Evolutionary conservation across 2,797 vertebrate genomes (phyloP).

Genomic region (Catamblyrhynchus diadema): DNA sequence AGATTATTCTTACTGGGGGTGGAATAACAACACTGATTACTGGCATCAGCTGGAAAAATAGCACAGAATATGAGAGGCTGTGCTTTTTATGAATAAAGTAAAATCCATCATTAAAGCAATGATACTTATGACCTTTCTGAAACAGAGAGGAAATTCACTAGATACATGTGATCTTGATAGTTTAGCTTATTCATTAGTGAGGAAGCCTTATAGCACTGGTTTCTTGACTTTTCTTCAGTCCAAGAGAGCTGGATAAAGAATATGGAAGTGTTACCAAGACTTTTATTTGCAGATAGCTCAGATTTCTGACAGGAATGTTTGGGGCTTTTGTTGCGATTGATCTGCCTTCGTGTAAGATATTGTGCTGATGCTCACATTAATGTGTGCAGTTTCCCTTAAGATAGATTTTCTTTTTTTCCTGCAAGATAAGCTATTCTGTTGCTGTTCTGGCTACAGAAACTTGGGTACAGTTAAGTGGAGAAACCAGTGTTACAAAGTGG

Average conservation of each 20-base stretch:
- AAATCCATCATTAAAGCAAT: background rate
- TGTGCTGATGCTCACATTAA: background rate
- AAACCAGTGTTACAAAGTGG: fast-evolving
- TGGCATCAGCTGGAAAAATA: background rate
- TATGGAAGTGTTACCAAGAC: background rate
- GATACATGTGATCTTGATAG: background rate
- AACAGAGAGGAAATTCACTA: background rate
- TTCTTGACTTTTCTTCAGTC: background rate
- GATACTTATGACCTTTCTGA: background rate
- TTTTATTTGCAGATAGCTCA: background rate
- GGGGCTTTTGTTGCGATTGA: background rate
- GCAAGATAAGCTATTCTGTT: background rate
- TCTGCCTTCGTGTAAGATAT: background rate
- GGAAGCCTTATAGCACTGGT: background rate
- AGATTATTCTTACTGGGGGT: background rate
- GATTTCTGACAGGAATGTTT: background rate
- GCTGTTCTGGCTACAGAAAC: background rate
- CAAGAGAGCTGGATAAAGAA: background rate
- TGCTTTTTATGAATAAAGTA: background rate
- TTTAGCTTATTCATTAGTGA: background rate
- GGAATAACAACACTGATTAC: background rate
- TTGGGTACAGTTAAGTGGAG: background rate
- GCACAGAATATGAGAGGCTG: background rate
- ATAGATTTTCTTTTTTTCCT: background rate
- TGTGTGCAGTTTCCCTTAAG: background rate